Evolutionary conservation across 2,797 vertebrate genomes (phyloP), one percentile per base, ranked within the genome.

Genomic region (Dendrocincla fuliginosa): DNA sequence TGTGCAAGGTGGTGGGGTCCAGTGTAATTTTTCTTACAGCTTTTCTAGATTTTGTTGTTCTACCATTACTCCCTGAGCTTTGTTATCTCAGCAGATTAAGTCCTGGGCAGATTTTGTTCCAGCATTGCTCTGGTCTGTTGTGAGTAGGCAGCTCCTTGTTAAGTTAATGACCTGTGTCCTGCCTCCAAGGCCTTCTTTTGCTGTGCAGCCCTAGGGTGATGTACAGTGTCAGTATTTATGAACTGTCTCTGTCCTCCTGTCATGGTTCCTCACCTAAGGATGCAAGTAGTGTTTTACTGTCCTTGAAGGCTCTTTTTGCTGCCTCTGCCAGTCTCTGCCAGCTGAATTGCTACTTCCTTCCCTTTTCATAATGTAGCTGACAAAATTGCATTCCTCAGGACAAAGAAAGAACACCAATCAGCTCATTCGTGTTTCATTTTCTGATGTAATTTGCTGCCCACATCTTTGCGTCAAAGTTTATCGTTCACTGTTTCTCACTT

Each of bases 301-400:
- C 92, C 82, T 93, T 83, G 81, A 69, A 92, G 92, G 79, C 65
- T 85, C 60, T 75, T 95, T 93, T 57, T 89, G 75, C 68, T 96
- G 64, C 49, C 47, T 87, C 71, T 95, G 91, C 75, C 71, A 30
- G 46, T 75, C 77, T 93, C 84, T 91, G 88, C 92, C 74, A 76
- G 81, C 81, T 95, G 85, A 95, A 25, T 88, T 91, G 61, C 59
- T 78, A 47, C 69, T 94, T 94, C 82, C 75, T 91, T 90, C 65
- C 42, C 32, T 67, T 92, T 83, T 87, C 60, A 55, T 93, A 81
- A 89, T 16, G 33, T 71, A 49, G 75, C 73, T 87, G 92, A 87
- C 79, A 87, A 83, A 94, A 92, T 35, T 81, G 60, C 52, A 89
- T 89, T 88, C 55, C 41, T 79, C 19, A 2, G 56, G 68, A 80